A percentile compares a stretch with the other conserved stretches of the same genome.
Conservation (phyloP, 1,140 invertebrate species). For the Pseudomyrmex flavicornis region DNA sequence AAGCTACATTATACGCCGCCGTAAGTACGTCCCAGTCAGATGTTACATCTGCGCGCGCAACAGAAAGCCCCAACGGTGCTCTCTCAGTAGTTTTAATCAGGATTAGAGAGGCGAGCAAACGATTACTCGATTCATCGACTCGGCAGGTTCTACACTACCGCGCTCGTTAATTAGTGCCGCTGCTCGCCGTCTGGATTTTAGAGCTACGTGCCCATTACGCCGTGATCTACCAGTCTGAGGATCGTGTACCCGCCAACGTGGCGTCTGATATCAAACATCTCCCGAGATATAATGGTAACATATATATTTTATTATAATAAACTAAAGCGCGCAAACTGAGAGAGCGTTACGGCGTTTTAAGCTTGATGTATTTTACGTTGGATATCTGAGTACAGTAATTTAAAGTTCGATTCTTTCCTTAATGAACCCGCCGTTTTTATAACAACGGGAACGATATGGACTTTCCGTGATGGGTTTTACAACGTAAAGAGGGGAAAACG, state of each 20-base stretch:
- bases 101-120: constrained; percentile 43
- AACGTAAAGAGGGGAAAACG: not conserved
- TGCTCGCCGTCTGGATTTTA: constrained; percentile 29
- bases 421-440: not conserved
- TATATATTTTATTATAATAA: not conserved
- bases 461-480: not conserved
- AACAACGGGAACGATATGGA: not conserved
- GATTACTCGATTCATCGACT: constrained; percentile 57
- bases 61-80: constrained; percentile 32
- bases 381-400: not conserved
- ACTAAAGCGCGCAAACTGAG: too few species aligned
- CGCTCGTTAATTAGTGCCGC: constrained; percentile 41
- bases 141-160: constrained; percentile 4
- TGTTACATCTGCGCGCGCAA: constrained; percentile 20
- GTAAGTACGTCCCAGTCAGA: constrained; percentile 52
- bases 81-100: constrained; percentile 46
- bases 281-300: not conserved
- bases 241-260: not conserved
- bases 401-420: not conserved
- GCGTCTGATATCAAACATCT: not conserved
- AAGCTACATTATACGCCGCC: constrained; percentile 57
- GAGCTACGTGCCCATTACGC: not conserved
- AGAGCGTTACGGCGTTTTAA: too few species aligned
- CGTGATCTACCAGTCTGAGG: not conserved
- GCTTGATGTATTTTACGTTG: too few species aligned